Evolutionary conservation across 2,888 invertebrate species (phyloP), one percentile per base, ranked within the genome.

Genomic region (Tetramorium bicarinatum): DNA sequence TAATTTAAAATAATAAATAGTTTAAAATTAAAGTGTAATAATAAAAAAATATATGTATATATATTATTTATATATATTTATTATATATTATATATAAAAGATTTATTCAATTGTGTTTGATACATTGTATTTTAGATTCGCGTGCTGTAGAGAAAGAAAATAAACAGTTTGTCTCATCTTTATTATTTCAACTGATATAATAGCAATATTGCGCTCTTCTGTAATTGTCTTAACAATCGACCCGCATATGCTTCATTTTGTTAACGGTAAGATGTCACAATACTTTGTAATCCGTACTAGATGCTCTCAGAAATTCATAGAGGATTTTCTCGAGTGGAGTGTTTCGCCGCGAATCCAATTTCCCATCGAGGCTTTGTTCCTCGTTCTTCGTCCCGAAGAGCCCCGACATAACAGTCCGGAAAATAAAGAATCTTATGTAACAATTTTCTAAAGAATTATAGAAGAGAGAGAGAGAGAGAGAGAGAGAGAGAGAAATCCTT

Each of bases 261-360:
- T 3, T 18, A 18, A 44, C 15, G 11, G 29, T 74, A 61, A 80
- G 44, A 79, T 72, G 79, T 74, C 59, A 47, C 34, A 38, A 56
- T 59, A 38, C 18, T n/a, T 82, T 59, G 29, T 84, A 84, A 85
- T 87, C 75, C 83, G 69, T 44, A 77, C 77, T 44, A 75, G n/a
- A 64, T 59, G 61, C 52, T 0, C 49, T 71, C 56, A 85, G 77
- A 79, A 85, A 85, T 85, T 87, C 74, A 87, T 85, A 79, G 81
- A 69, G 69, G 64, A 38, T 59, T 34, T 34, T 71, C 69, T 52
- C 25, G 34, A 80, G 61, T 71, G 67, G 82, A 84, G 75, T 85
- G 69, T 83, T 75, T 71, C 52, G n/a, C 9, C 66, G 69, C 44
- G 62, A 76, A 88, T 85, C 84, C 83, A 84, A 88, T 88, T 88